Conservation (phyloP, 2,888 invertebrate genomes). For the Steinernema hermaphroditum region DNA sequence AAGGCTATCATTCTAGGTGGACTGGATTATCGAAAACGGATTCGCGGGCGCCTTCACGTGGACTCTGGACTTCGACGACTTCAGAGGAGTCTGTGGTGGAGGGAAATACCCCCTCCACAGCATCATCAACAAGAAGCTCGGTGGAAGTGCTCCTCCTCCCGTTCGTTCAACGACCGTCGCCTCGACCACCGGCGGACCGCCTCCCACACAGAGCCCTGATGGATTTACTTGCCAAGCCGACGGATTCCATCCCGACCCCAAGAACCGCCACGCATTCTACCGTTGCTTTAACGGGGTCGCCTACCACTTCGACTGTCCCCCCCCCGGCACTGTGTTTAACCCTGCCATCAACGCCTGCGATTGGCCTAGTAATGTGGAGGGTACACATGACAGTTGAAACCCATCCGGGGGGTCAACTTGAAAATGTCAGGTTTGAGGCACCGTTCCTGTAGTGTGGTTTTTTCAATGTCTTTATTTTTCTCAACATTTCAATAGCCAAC, state of each 20-base stretch:
- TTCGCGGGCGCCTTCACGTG: not conserved
- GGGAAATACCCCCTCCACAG: not conserved
- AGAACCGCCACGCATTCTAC: slow-evolving; percentile 51
- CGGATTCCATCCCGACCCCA: slow-evolving; percentile 60
- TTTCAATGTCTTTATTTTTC: no score
- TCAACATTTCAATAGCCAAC: no score
- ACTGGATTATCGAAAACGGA: not conserved
- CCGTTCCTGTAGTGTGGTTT: no score
- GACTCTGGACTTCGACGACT: slow-evolving; percentile 9
- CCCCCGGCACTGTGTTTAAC: slow-evolving; percentile 58
- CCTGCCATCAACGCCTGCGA: no score
- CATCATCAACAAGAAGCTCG: not conserved
- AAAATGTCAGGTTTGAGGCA: no score
- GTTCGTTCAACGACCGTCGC: slow-evolving; percentile 34
- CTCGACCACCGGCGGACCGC: slow-evolving; percentile 41
- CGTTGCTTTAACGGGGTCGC: slow-evolving; percentile 60
- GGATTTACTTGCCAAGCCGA: slow-evolving; percentile 57
- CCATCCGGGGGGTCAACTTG: no score
- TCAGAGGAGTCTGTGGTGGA: not conserved
- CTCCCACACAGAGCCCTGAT: not conserved
- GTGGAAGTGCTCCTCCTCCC: not conserved
- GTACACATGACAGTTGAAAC: no score
- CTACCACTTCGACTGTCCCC: slow-evolving; percentile 64
- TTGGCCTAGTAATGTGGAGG: no score
- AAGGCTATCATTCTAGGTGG: not conserved